Evolutionary conservation across 1,140 invertebrate genomes (phyloP).

Genomic region (Hirudo medicinalis): DNA sequence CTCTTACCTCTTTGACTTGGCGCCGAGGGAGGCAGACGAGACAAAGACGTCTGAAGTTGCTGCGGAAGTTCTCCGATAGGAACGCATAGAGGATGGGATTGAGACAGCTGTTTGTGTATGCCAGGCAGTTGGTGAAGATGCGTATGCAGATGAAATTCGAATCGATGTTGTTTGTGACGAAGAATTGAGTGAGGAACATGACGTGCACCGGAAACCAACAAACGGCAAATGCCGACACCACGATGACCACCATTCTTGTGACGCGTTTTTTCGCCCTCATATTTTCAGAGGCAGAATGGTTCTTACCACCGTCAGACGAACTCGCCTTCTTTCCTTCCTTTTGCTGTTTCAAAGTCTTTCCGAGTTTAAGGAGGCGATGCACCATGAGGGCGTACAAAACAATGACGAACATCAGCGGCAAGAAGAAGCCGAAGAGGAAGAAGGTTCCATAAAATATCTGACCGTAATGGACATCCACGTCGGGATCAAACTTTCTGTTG

Average conservation of each 20-base stretch:
- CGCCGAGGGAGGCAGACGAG: constrained; percentile 6
- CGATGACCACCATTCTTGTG: constrained; percentile 79
- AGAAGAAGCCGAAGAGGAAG: constrained; percentile 42
- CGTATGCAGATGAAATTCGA: constrained; percentile 53
- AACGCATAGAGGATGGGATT: constrained; percentile 23
- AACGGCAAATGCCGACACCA: constrained; percentile 81
- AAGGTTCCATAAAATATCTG: constrained; percentile 38
- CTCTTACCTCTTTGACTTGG: too few relatives aligned
- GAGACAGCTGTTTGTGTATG: constrained; percentile 21
- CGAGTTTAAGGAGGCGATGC: constrained; percentile 44
- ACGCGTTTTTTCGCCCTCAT: constrained; percentile 68
- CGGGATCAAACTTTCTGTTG: constrained; percentile 27
- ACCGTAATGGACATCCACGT: neutral
- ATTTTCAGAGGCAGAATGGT: constrained; percentile 41
- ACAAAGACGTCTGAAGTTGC: constrained; percentile 16
- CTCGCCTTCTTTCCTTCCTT: neutral
- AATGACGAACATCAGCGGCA: constrained; percentile 56
- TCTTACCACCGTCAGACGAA: neutral
- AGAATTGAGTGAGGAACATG: constrained; percentile 39
- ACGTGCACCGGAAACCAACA: constrained; percentile 88
- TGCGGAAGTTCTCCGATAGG: constrained; percentile 22
- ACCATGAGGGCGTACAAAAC: constrained; percentile 82
- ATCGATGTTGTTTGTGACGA: constrained; percentile 29
- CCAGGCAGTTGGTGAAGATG: constrained; percentile 65
- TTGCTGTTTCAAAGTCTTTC: constrained; percentile 5